phyloP scores from a whole-genome alignment of 2,113 vertebrate genomes.

The Salvelinus alpinus region DNA sequence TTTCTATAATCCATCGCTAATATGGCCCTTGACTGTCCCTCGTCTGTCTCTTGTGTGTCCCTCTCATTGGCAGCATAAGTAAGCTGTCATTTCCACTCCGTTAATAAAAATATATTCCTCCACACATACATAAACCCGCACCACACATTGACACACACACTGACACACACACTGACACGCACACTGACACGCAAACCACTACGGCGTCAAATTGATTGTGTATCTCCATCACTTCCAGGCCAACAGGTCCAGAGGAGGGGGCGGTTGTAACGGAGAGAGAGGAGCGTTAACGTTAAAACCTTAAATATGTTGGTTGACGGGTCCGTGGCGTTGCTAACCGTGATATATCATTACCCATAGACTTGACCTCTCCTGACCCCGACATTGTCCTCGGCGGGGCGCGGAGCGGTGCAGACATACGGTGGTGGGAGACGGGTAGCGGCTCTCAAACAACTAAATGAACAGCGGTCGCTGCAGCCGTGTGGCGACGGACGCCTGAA shows the following conservation, averaged over 20 bases:
- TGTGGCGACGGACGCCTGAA: constrained; percentile 83
- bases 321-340: constrained; percentile 11
- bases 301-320: constrained; percentile 84
- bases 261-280: constrained; percentile 79
- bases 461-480: constrained; percentile 90
- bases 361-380: constrained; percentile 87
- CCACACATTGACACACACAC: no score
- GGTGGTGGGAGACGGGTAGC: constrained; percentile 76
- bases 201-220: constrained; percentile 78
- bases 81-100: constrained; percentile 69
- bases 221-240: constrained; percentile 66
- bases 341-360: constrained; percentile 99
- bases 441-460: constrained; percentile 91
- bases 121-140: constrained; percentile 22
- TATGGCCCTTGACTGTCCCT: constrained; percentile 26
- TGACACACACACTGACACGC: no score
- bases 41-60: constrained; percentile 37
- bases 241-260: constrained; percentile 65
- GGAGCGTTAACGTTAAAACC: constrained; percentile 92
- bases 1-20: no score
- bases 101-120: constrained; percentile 63
- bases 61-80: constrained; percentile 73
- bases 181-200: constrained; percentile 47
- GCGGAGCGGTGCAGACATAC: constrained; percentile 47
- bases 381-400: constrained; percentile 82